phyloP scores from a whole-genome alignment of 1,140 invertebrate genomes.

The Lamellibrachia luymesi region DNA sequence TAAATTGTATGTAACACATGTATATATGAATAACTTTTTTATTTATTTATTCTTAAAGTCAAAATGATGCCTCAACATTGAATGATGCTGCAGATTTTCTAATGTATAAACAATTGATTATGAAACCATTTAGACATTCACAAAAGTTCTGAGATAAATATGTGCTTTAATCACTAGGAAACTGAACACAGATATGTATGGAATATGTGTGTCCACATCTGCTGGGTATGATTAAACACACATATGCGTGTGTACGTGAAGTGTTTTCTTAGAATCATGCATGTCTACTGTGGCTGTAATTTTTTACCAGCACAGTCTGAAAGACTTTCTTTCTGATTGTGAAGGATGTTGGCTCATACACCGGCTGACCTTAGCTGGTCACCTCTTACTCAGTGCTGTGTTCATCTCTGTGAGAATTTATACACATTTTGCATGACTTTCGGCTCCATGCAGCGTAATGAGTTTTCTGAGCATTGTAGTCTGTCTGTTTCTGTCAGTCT shows the following conservation, averaged over 20 bases:
- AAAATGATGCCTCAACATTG: too few relatives aligned
- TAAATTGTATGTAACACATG: too few relatives aligned
- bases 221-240: neutral
- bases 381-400: neutral
- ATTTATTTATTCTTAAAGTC: too few relatives aligned
- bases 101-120: neutral
- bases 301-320: neutral
- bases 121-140: neutral
- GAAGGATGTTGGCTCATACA: neutral
- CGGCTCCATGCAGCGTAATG: neutral
- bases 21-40: too few relatives aligned
- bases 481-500: neutral
- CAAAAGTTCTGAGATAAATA: neutral
- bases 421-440: neutral
- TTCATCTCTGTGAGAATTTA: neutral
- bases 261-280: neutral
- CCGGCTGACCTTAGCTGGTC: too few relatives aligned
- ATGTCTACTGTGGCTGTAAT: neutral
- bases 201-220: neutral
- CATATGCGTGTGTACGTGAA: neutral
- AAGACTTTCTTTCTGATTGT: neutral
- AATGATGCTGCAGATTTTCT: too few relatives aligned
- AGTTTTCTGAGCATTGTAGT: neutral
- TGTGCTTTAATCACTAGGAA: neutral
- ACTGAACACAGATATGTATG: neutral